phyloP scores from a whole-genome alignment of 2,797 vertebrate genomes.

The Sarcophilus harrisii region DNA sequence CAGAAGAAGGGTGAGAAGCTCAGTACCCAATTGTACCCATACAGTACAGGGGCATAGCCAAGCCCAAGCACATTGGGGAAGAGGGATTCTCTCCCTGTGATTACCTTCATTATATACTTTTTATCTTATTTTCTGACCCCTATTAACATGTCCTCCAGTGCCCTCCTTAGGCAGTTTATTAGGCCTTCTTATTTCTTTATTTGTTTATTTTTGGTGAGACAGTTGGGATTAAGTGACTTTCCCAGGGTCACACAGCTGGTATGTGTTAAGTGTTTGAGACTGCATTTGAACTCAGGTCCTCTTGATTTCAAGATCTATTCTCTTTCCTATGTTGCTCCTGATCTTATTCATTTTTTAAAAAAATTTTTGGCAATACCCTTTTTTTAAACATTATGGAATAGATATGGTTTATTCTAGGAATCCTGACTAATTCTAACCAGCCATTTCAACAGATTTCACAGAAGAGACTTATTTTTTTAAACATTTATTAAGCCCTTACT shows the following conservation, averaged over 20 bases:
- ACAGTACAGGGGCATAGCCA: background rate
- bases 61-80: background rate
- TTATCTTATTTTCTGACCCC: background rate
- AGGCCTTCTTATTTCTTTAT: background rate
- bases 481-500: background rate
- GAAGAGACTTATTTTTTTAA: background rate
- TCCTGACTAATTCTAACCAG: slow-evolving; percentile 27
- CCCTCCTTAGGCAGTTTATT: background rate
- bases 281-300: no score
- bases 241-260: no score
- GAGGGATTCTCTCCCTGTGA: background rate
- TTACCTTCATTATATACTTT: background rate
- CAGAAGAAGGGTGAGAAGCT: background rate
- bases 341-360: no score
- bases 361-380: no score
- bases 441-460: background rate
- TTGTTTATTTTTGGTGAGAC: no score
- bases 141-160: background rate
- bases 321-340: no score
- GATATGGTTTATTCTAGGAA: slow-evolving; percentile 20
- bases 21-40: background rate
- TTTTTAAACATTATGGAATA: background rate
- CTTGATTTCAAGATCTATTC: no score
- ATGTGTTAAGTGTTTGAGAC: no score
- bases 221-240: no score